phyloP scores from a whole-genome alignment of 2,888 invertebrate species.

The Cheilosia scutellata region DNA sequence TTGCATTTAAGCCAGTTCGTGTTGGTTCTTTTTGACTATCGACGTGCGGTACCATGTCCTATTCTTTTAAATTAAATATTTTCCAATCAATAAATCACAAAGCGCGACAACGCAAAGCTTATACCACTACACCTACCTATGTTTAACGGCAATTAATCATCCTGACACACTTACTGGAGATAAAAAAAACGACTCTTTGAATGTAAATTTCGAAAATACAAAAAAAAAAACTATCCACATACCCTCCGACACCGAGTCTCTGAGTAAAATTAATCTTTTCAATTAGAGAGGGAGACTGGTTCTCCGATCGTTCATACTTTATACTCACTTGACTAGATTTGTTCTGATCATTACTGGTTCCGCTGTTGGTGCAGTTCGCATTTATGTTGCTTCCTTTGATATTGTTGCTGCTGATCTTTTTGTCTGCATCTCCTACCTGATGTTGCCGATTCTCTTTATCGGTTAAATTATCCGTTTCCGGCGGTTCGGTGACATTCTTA shows the following conservation, averaged over 20 bases:
- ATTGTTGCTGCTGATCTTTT: constrained; percentile 47
- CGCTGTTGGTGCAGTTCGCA: constrained; percentile 49
- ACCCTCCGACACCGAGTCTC: constrained; percentile 1
- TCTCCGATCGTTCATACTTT: neutral
- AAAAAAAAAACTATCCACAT: constrained; percentile 25
- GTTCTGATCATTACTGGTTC: constrained; percentile 64
- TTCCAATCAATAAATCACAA: constrained; percentile 50
- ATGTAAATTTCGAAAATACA: neutral
- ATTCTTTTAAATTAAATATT: constrained; percentile 10
- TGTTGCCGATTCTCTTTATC: constrained; percentile 70
- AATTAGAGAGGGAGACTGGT: constrained; percentile 43
- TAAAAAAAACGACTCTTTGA: neutral
- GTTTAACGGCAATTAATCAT: constrained; percentile 35
- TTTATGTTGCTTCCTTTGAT: constrained; percentile 52
- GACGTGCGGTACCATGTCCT: constrained; percentile 1
- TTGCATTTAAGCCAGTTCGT: constrained; percentile 10
- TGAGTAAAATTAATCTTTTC: constrained; percentile 5
- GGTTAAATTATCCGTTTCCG: constrained; percentile 74
- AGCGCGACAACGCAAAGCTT: constrained; percentile 22
- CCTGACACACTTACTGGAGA: constrained; percentile 37
- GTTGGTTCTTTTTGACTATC: neutral
- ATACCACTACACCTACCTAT: constrained; percentile 29
- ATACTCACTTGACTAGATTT: constrained; percentile 77
- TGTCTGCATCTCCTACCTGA: constrained; percentile 69
- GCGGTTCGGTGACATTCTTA: constrained; percentile 65